Evolutionary conservation across 1,140 invertebrate species (phyloP).

Genomic region (Nasonia giraulti): DNA sequence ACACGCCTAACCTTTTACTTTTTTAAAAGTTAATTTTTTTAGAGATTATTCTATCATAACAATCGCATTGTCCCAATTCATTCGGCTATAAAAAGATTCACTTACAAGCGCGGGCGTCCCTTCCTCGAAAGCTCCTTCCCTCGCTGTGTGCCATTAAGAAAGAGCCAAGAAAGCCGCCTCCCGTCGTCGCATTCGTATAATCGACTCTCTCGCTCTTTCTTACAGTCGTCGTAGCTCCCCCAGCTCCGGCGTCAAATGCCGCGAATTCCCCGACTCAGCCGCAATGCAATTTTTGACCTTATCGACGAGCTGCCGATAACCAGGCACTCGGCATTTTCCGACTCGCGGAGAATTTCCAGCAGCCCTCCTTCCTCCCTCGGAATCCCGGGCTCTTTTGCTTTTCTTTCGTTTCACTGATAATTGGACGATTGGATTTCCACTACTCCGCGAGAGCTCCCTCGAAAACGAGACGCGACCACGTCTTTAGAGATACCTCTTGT

Average conservation of each 20-base stretch:
- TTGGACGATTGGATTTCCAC: constrained; percentile 39
- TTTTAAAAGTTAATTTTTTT: too few species aligned
- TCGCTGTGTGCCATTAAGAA: constrained; percentile 16
- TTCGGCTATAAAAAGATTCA: background rate
- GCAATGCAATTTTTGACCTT: constrained; percentile 44
- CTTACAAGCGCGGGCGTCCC: background rate
- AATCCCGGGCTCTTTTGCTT: constrained; percentile 45
- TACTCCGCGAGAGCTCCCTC: background rate
- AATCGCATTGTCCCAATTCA: background rate
- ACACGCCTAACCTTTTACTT: too few species aligned
- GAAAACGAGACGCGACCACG: background rate
- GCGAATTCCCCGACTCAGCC: constrained; percentile 2
- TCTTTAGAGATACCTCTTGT: background rate
- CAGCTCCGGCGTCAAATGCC: constrained; percentile 1
- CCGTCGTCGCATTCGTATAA: constrained; percentile 11
- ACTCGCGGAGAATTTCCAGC: constrained; percentile 30
- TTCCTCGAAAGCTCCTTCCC: background rate
- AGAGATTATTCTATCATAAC: background rate
- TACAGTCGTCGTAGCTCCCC: background rate
- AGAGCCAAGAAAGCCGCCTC: background rate
- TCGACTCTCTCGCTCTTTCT: background rate
- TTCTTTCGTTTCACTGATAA: constrained; percentile 44
- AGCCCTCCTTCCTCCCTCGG: constrained; percentile 1
- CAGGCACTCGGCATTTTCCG: constrained; percentile 23
- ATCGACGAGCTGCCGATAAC: constrained; percentile 47